Base-by-base conservation (phyloP, 1,140 invertebrate genomes). In the Macrostomum lignano region DNA sequence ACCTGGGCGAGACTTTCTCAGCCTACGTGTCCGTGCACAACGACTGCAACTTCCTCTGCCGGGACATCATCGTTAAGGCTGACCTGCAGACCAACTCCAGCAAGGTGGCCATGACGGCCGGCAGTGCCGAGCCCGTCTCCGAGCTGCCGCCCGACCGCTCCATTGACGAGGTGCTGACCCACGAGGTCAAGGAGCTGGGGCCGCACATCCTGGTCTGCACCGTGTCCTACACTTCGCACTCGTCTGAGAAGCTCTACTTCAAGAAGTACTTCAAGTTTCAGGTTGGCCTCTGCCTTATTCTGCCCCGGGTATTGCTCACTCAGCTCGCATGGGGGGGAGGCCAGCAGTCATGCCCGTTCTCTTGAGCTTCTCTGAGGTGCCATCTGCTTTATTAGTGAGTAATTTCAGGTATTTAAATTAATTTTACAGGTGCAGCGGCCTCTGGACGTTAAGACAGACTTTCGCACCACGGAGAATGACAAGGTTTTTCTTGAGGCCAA, bases 251-350 rank as follows among this genome's bases (percentile, higher is more conserved):
- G 42, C 59, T 70, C 31, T 53, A 55, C 40, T 65, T 88, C 50
- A 66, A 74, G 44, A 93, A 91, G 53, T 91, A 84, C 54, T 96
- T 93, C 52, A 93, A 91, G 61, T 94, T 94, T 60, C 75, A 88
- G 67, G 56, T 57, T n/a, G n/a, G n/a, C n/a, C n/a, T n/a, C n/a
- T n/a, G n/a, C n/a, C n/a, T n/a, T n/a, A n/a, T n/a, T n/a, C n/a
- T n/a, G n/a, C n/a, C n/a, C n/a, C n/a, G n/a, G n/a, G n/a, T n/a
- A n/a, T n/a, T n/a, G n/a, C n/a, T n/a, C n/a, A n/a, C n/a, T n/a
- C n/a, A n/a, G n/a, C n/a, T n/a, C n/a, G n/a, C n/a, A n/a, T n/a
- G n/a, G n/a, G n/a, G n/a, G n/a, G n/a, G n/a, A n/a, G n/a, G n/a
- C n/a, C n/a, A n/a, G n/a, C n/a, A n/a, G n/a, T n/a, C n/a, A n/a